phyloP scores from a whole-genome alignment of 2,113 vertebrate genomes.

The Crotalus helleri region DNA sequence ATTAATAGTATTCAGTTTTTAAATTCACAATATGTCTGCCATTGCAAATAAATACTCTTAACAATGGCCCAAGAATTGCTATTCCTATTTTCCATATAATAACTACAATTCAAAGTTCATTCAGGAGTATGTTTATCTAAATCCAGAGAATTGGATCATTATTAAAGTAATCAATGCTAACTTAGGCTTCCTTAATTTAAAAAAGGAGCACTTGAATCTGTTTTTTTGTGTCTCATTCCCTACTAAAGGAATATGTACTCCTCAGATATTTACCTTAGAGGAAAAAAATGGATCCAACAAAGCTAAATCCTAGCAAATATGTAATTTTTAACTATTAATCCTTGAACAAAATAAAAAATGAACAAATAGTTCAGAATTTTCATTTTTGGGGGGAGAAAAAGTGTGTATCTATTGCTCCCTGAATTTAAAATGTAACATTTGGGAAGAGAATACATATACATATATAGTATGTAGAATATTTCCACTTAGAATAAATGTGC shows the following conservation, averaged over 20 bases:
- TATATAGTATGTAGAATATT: background rate
- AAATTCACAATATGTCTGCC: slow-evolving; percentile 3
- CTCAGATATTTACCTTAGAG: background rate
- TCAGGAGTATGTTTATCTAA: background rate
- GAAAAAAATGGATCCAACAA: background rate
- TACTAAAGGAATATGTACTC: background rate
- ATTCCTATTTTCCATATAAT: slow-evolving; percentile 18
- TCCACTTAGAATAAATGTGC: slow-evolving; percentile 13
- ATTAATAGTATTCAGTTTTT: slow-evolving; percentile 10
- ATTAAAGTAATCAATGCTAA: background rate
- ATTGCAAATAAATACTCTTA: background rate
- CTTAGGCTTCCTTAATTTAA: background rate
- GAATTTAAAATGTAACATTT: slow-evolving; percentile 25
- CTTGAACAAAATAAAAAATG: background rate
- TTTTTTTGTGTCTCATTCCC: background rate
- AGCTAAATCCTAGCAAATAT: background rate
- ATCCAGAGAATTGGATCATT: background rate
- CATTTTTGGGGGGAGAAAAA: background rate
- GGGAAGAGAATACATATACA: background rate
- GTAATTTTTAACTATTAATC: background rate
- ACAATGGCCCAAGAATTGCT: slow-evolving; percentile 11
- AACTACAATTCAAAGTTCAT: background rate
- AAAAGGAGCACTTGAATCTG: background rate
- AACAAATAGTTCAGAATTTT: background rate
- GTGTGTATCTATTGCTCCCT: background rate